phyloP scores from a whole-genome alignment of 2,113 vertebrate species.

The Leucopsar rothschildi region DNA sequence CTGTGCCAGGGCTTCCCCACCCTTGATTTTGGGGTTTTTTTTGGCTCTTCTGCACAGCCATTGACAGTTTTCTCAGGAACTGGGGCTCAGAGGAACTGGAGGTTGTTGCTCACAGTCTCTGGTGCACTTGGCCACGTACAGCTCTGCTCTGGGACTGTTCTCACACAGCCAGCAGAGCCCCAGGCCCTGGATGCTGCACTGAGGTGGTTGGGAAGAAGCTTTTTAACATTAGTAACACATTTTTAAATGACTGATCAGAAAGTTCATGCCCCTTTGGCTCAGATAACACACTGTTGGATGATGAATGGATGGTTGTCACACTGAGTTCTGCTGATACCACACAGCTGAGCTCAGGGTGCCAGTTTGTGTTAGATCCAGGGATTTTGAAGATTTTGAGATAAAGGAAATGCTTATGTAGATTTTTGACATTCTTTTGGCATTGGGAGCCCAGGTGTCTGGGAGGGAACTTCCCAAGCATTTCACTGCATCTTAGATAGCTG shows the following conservation, averaged over 20 bases:
- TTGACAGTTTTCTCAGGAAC: background rate
- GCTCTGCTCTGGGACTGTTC: background rate
- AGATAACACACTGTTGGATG: accelerated
- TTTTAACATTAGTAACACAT: background rate
- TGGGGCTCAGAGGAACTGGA: background rate
- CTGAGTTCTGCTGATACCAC: background rate
- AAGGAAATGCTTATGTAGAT: background rate
- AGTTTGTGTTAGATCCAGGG: background rate
- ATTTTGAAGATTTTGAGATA: background rate
- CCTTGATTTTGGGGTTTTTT: background rate
- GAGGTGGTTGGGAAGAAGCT: background rate
- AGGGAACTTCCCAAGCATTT: background rate
- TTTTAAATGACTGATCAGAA: background rate
- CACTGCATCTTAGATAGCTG: background rate
- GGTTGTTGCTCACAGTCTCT: background rate
- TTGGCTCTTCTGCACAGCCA: background rate
- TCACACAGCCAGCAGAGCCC: background rate
- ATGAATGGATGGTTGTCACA: accelerated
- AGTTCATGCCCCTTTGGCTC: background rate
- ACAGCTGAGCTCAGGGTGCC: background rate
- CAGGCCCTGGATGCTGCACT: background rate
- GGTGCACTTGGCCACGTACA: accelerated
- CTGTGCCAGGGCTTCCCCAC: background rate
- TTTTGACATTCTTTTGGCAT: background rate
- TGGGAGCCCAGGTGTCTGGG: background rate